Conservation (phyloP, 2,888 invertebrate genomes). For the Chalcis sispes region DNA sequence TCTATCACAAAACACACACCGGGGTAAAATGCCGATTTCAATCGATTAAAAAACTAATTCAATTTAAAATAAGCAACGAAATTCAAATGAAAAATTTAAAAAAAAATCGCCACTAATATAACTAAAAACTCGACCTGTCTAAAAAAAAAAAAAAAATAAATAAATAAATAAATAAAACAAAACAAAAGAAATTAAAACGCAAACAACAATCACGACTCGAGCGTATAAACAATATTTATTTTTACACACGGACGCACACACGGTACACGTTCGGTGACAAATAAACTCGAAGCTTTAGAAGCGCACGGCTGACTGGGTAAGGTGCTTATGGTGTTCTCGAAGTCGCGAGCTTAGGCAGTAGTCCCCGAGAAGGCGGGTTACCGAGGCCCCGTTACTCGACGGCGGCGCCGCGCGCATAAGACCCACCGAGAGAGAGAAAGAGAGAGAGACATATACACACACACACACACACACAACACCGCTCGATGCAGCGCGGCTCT, state of each 20-base stretch:
- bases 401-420: conserved; percentile 19
- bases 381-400: conserved; percentile 47
- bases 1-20: not conserved
- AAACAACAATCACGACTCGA: not conserved
- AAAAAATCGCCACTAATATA: too few relatives aligned
- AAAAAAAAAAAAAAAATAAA: not conserved
- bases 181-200: not conserved
- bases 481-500: not conserved
- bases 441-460: too few relatives aligned
- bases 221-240: conserved; percentile 3
- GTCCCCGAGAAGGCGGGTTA: not conserved
- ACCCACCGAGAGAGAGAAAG: too few relatives aligned
- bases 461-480: too few relatives aligned
- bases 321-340: conserved; percentile 31
- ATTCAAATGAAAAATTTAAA: not conserved
- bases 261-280: too few relatives aligned
- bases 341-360: not conserved
- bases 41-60: too few relatives aligned
- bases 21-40: not conserved
- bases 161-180: not conserved
- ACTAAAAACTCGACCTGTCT: not conserved
- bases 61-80: not conserved
- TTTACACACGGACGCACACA: too few relatives aligned
- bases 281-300: conserved; percentile 34
- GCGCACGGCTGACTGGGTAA: conserved; percentile 56